Conservation (phyloP, 1,140 invertebrate genomes). For the Brachionus calyciflorus region DNA sequence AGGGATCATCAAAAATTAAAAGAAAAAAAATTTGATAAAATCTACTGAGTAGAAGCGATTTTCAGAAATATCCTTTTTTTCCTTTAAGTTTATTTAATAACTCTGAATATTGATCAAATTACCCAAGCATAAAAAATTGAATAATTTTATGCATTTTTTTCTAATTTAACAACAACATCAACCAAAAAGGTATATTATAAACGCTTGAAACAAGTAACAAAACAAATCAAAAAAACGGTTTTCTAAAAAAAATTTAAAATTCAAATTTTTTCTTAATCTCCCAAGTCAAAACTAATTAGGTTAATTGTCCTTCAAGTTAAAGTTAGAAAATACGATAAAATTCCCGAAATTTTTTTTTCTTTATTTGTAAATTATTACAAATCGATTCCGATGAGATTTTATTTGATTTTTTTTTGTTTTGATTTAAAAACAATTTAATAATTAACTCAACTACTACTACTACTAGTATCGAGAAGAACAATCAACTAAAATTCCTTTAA, state of each 20-base stretch:
- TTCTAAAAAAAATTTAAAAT: constrained; percentile 40
- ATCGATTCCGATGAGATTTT: constrained; percentile 5
- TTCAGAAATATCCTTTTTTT: no score
- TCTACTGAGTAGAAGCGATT: no score
- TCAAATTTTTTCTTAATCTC: constrained; percentile 22
- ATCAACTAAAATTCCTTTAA: not conserved
- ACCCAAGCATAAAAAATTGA: constrained; percentile 8
- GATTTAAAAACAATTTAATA: not conserved
- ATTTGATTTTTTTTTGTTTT: not conserved
- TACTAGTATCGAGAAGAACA: constrained; percentile 1
- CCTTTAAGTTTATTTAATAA: no score
- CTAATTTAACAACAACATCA: not conserved
- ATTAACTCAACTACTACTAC: no score
- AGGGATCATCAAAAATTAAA: no score
- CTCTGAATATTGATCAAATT: constrained; percentile 12
- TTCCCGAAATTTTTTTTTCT: constrained; percentile 8
- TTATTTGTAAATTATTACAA: no score
- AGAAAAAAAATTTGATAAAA: no score
- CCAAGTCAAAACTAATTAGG: constrained; percentile 36
- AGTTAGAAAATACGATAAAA: constrained; percentile 18
- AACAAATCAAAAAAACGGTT: no score
- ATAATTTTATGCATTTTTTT: not conserved
- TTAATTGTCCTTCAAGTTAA: constrained; percentile 41
- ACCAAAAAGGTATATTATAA: not conserved
- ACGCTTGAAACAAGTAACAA: constrained; percentile 10